Conservation (phyloP, 2,113 vertebrate genomes). For the Cyprinodon brontotheroides region DNA sequence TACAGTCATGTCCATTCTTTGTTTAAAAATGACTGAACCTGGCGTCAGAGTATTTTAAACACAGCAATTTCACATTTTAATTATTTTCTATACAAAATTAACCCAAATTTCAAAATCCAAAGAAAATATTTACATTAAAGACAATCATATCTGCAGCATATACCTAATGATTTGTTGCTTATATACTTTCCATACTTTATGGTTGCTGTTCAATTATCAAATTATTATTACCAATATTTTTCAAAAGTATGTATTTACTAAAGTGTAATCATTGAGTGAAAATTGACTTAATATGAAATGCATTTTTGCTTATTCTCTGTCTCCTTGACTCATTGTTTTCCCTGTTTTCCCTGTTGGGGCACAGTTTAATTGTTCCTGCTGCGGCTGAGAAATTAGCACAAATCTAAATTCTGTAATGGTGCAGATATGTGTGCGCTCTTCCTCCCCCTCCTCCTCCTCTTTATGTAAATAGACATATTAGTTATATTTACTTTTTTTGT, state of each 20-base stretch:
- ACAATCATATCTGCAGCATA: neutral
- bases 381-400: neutral
- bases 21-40: too few relatives aligned
- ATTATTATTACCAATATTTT: neutral
- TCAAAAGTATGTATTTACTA: neutral
- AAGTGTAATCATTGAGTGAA: too few relatives aligned
- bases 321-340: too few relatives aligned
- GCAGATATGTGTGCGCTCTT: neutral
- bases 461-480: neutral
- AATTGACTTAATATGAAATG: too few relatives aligned
- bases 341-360: neutral
- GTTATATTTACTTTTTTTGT: slow-evolving; percentile 8
- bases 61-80: too few relatives aligned
- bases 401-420: neutral
- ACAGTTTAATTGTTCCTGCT: neutral
- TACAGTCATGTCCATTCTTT: too few relatives aligned
- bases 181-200: neutral
- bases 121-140: neutral
- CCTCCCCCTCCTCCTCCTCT: slow-evolving; percentile 1
- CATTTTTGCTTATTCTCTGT: neutral
- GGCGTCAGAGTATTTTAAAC: too few relatives aligned
- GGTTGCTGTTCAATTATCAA: neutral
- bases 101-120: too few relatives aligned
- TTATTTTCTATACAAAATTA: too few relatives aligned
- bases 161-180: neutral